phyloP scores from a whole-genome alignment of 2,888 invertebrate genomes.

The Caenorhabditis plicata region DNA sequence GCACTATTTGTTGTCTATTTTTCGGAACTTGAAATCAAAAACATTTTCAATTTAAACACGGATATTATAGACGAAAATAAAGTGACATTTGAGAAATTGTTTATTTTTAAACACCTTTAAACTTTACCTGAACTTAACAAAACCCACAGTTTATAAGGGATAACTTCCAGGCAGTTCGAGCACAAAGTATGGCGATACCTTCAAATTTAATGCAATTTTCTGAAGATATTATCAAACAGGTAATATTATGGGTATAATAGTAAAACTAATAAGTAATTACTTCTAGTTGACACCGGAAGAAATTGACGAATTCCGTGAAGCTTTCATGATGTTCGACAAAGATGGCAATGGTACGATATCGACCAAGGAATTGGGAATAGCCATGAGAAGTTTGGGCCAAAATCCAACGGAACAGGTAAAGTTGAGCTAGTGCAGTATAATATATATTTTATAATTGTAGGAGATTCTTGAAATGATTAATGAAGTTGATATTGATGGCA shows the following conservation, averaged over 20 bases:
- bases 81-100: no score
- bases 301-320: slow-evolving; percentile 65
- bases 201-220: slow-evolving; percentile 60
- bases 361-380: slow-evolving; percentile 65
- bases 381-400: slow-evolving; percentile 65
- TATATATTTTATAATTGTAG: slow-evolving; percentile 25
- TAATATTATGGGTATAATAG: slow-evolving; percentile 7
- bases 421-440: background rate
- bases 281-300: slow-evolving; percentile 63
- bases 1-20: no score
- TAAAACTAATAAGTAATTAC: background rate
- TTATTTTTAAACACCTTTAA: no score
- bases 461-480: slow-evolving; percentile 66
- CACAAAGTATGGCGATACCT: slow-evolving; percentile 37
- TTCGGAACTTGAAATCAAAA: no score
- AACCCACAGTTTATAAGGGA: no score
- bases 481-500: slow-evolving; percentile 65
- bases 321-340: slow-evolving; percentile 66
- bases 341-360: slow-evolving; percentile 66
- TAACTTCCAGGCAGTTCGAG: slow-evolving; percentile 26
- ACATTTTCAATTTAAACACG: no score
- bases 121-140: no score
- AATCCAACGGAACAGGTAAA: slow-evolving; percentile 65
- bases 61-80: no score
- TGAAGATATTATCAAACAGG: slow-evolving; percentile 63